These are phyloP conservation scores for Bombus fervidus DNA, from an alignment of 1,140 invertebrate genomes.

Conservation along the genomic window DNA sequence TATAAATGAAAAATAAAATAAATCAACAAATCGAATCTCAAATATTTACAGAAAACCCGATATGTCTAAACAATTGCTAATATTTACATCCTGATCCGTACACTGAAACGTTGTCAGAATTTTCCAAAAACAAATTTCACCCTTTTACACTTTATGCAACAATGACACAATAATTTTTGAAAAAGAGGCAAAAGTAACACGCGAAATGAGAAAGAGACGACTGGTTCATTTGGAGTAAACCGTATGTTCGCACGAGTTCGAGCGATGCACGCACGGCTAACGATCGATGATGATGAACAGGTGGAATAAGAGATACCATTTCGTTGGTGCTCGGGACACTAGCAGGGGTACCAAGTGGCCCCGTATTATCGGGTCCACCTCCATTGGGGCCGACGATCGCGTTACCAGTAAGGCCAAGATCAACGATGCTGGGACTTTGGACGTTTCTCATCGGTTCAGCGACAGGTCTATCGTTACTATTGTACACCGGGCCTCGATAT, in stretches of 20 bases:
- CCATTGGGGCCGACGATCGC: constrained; percentile 72
- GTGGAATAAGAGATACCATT: constrained; percentile 77
- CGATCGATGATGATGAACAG: constrained; percentile 64
- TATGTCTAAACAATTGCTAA: neutral
- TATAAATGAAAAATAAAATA: neutral
- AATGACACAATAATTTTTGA: constrained; percentile 23
- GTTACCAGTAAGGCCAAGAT: constrained; percentile 78
- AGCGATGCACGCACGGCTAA: constrained; percentile 26
- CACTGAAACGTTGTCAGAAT: no score
- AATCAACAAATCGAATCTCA: neutral
- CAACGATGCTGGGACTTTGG: constrained; percentile 72
- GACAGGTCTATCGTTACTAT: constrained; percentile 75
- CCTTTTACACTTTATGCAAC: neutral
- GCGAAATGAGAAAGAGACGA: neutral
- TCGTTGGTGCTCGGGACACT: constrained; percentile 69
- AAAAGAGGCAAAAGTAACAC: neutral
- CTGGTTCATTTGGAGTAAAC: neutral
- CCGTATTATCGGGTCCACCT: constrained; percentile 71
- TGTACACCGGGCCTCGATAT: constrained; percentile 69
- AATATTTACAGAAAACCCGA: neutral
- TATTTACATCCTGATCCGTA: neutral
- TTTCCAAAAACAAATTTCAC: no score
- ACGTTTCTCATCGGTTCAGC: constrained; percentile 62
- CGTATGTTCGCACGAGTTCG: neutral
- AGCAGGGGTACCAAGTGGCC: constrained; percentile 74